Evolutionary conservation across 1,140 invertebrate genomes (phyloP).

Genomic region (Lasioglossum albipes): DNA sequence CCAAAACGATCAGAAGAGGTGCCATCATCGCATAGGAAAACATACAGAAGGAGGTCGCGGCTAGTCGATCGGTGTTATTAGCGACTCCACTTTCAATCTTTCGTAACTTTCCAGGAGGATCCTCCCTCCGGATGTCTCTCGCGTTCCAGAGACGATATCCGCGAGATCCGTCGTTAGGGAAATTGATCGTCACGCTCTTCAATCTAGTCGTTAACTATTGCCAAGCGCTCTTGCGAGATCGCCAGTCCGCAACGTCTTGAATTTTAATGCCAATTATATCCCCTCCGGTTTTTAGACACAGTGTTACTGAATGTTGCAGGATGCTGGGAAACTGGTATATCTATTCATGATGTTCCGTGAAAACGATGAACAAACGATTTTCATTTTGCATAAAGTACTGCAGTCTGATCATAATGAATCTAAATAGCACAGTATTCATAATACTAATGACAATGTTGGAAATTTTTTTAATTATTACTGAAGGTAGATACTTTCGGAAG

Average conservation of each 20-base stretch:
- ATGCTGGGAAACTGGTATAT: too few relatives aligned
- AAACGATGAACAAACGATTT: too few relatives aligned
- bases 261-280: too few relatives aligned
- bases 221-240: background rate
- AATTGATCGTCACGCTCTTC: slow-evolving; percentile 6
- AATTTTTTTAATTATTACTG: too few relatives aligned
- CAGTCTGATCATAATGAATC: too few relatives aligned
- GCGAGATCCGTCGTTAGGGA: slow-evolving; percentile 8
- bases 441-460: too few relatives aligned
- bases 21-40: background rate
- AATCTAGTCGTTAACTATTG: slow-evolving; percentile 2
- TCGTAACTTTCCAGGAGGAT: slow-evolving; percentile 25
- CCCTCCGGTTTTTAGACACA: too few relatives aligned
- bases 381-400: too few relatives aligned
- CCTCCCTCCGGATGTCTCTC: slow-evolving; percentile 20
- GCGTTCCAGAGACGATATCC: background rate
- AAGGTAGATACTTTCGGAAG: too few relatives aligned
- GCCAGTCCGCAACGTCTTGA: background rate
- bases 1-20: background rate
- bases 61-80: slow-evolving; percentile 15
- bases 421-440: too few relatives aligned
- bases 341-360: too few relatives aligned
- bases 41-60: slow-evolving; percentile 2
- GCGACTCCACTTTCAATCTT: slow-evolving; percentile 13
- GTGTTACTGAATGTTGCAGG: too few relatives aligned